Base-by-base conservation (phyloP, 2,797 vertebrate genomes). In the Diceros bicornis region DNA sequence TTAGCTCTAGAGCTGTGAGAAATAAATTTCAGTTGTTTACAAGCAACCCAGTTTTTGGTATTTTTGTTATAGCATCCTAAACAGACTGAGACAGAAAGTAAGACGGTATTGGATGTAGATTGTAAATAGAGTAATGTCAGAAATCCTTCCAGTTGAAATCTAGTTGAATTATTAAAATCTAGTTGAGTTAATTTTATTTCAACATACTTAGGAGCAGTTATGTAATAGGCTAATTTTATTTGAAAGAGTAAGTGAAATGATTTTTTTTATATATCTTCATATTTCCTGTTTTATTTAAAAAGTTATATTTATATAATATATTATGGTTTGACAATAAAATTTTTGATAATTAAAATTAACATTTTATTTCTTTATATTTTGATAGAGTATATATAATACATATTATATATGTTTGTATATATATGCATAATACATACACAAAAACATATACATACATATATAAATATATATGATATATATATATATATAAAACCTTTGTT, bases 151-250 rank as follows among this genome's bases (percentile, higher is more conserved):
- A 78, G 11, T 84, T 89, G 27, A 61, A 89, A 83, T 89, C n/a
- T 83, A 44, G 6, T 75, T 59, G 11, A 37, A 93, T 75, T 77
- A 34, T 83, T 94, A 66, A 34, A 82, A 68, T 88, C 37, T 50
- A 59, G 32, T 66, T 83, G 17, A 83, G 50, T 91, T 71, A 62
- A 85, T 95, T 95, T 79, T 79, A 44, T 79, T 77, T 84, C 57
- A 81, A 68, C 59, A 75, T 75, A 34, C 41, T 68, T 83, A 69
- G 50, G 32, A 92, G 27, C 68, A 77, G 62, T 69, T 89, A 77
- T 59, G 8, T 69, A 57, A 52, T 1, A 21, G 12, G 16, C 34
- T 71, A 61, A 83, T 37, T 81, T 75, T 25, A 59, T 55, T 83
- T 75, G n/a, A 83, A 88, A 92, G 6, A 50, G 21, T n/a, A 57